A percentile compares a stretch with the other conserved stretches of the same genome.
phyloP scores from a whole-genome alignment of 2,888 invertebrate genomes.

The Eupithecia inturbata region DNA sequence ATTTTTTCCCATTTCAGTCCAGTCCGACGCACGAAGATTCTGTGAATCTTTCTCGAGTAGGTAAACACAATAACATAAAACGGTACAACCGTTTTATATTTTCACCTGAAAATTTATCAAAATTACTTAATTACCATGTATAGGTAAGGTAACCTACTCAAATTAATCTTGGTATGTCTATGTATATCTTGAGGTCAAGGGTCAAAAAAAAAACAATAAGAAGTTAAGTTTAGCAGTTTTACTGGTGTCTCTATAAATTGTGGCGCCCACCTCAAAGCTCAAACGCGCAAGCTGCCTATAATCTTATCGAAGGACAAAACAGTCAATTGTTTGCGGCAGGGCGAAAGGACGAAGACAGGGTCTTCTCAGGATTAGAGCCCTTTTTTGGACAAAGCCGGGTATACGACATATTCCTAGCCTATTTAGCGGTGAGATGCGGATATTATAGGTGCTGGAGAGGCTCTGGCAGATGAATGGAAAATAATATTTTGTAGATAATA shows the following conservation, averaged over 20 bases:
- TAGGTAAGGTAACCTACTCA: too few relatives aligned
- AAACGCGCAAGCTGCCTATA: constrained; percentile 36
- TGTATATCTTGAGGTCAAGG: too few relatives aligned
- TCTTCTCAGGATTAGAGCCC: constrained; percentile 34
- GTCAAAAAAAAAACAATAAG: too few relatives aligned
- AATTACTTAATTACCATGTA: too few relatives aligned
- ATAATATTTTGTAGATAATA: neutral
- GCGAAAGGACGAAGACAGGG: constrained; percentile 23
- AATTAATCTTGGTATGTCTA: too few relatives aligned
- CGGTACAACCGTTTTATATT: too few relatives aligned
- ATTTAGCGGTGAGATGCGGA: neutral
- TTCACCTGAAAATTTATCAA: too few relatives aligned
- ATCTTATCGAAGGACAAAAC: constrained; percentile 38
- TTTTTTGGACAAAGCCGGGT: constrained; percentile 27
- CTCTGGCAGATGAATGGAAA: neutral
- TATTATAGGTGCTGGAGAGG: neutral
- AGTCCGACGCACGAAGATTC: too few relatives aligned
- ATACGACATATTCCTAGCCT: neutral
- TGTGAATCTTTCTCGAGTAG: too few relatives aligned
- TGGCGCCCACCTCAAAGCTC: constrained; percentile 15
- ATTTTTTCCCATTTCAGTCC: too few relatives aligned
- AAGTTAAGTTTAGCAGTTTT: neutral
- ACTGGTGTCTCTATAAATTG: neutral
- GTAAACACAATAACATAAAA: too few relatives aligned
- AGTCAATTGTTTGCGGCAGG: constrained; percentile 36